Percentiles rank a stretch among this genome's conserved stretches.
Conservation (phyloP, 2,888 invertebrate species). For the Nowickia ferox region DNA sequence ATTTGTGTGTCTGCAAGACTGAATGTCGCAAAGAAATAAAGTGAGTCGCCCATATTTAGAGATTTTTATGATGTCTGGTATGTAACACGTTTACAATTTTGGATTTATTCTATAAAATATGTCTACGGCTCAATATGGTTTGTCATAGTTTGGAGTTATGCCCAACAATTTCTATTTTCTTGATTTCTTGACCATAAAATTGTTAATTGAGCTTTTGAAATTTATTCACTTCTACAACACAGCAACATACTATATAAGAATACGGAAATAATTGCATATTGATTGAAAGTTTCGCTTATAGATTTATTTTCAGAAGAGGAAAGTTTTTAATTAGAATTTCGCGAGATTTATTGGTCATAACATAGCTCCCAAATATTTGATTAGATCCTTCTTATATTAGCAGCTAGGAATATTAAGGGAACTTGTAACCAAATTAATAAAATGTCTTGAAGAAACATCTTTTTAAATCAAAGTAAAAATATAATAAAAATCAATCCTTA, state of each 20-base stretch:
- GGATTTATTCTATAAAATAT: background rate
- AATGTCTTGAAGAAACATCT: no score
- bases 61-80: conserved; percentile 27
- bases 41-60: conserved; percentile 56
- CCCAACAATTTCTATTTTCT: background rate
- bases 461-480: no score
- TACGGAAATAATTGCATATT: background rate
- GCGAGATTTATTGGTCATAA: no score
- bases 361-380: no score
- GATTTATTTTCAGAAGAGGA: no score
- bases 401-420: no score
- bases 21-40: conserved; percentile 1
- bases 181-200: conserved; percentile 17
- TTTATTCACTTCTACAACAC: background rate
- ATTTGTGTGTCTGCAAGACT: conserved; percentile 25
- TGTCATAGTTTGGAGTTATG: conserved; percentile 3
- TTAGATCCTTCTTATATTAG: no score
- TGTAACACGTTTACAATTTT: background rate
- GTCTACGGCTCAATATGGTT: background rate
- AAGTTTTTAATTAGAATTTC: no score
- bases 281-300: background rate
- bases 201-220: background rate
- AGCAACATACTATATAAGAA: background rate
- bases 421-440: no score
- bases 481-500: no score